Base-by-base conservation (phyloP, 2,113 vertebrate species). In the Mormyrus iriodes region DNA sequence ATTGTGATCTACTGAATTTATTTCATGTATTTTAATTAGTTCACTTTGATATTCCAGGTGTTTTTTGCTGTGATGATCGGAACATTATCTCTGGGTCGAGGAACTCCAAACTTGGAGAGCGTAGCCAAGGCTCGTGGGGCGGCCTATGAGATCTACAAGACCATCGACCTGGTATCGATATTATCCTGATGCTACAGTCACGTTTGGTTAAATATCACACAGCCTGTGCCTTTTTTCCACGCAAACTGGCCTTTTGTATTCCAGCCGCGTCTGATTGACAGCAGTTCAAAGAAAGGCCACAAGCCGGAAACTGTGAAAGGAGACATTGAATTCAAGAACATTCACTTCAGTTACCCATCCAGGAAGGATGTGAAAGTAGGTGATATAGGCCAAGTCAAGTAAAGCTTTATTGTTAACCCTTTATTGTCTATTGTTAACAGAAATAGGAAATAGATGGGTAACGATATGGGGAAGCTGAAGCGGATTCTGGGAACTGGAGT, bases 101-200 rank as follows among this genome's bases (percentile, higher is more conserved):
- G 93, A 1, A 93, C 95, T 89, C 95, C 96, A 89, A 95, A 96
- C 85, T 92, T 97, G 73, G 96, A 97, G 91, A 94, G 93, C 8
- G 76, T 97, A 73, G 92, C 96, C 86, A 97, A 95, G 2, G 96
- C 96, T 73, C 95, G 94, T 86, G 96, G 96, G 31, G 97, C 96
- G 91, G 97, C 97, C 73, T 97, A 94, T 87, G 94, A 95, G 91
- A 91, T 97, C 8, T 97, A 96, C 92, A 94, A n/a, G 3, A 95
- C 96, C 52, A 97, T 97, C 42, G 96, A 94, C 88, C 95, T 95
- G 91, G 97, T 97, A 95, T 90, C 27, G 1, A 42, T 42, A 24
- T 49, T 21, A 27, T 12, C 7, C 8, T 13, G 21, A n/a, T 65
- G 31, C 24, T 89, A 27, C 15, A 44, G 7, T 17, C n/a, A 9